Conservation (phyloP, 2,797 vertebrate species). For the Smutsia temminckii region DNA sequence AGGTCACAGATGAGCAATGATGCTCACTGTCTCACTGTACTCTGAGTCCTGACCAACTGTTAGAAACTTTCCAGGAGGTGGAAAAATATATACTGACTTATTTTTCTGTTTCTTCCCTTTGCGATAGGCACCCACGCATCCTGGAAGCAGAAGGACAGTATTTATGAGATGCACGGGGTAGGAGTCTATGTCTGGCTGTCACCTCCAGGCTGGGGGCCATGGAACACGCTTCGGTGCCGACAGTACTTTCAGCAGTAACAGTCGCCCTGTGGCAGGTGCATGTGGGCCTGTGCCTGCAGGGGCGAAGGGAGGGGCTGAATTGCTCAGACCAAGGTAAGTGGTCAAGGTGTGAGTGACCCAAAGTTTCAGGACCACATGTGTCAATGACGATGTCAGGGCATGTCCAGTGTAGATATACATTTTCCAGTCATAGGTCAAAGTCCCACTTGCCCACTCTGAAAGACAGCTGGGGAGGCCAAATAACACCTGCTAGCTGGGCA, state of each 20-base stretch:
- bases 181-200: not conserved
- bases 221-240: not conserved
- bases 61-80: not conserved
- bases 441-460: not conserved
- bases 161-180: not conserved
- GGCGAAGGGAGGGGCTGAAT: not conserved
- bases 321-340: not conserved
- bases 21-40: not conserved
- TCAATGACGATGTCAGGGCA: not conserved
- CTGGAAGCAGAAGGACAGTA: not conserved
- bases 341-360: not conserved
- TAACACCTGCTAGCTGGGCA: not conserved
- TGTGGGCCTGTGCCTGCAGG: not conserved
- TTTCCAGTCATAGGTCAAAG: not conserved
- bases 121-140: not conserved
- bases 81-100: not conserved
- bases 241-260: too few relatives aligned
- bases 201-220: not conserved
- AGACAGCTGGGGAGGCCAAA: conserved; percentile 17
- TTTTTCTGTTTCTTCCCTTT: not conserved
- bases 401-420: not conserved
- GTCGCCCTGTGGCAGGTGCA: not conserved
- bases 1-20: not conserved
- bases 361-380: not conserved
- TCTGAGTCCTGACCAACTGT: not conserved